Evolutionary conservation across 2,888 invertebrate species (phyloP), one percentile per base, ranked within the genome.

Genomic region (Selenia dentaria): DNA sequence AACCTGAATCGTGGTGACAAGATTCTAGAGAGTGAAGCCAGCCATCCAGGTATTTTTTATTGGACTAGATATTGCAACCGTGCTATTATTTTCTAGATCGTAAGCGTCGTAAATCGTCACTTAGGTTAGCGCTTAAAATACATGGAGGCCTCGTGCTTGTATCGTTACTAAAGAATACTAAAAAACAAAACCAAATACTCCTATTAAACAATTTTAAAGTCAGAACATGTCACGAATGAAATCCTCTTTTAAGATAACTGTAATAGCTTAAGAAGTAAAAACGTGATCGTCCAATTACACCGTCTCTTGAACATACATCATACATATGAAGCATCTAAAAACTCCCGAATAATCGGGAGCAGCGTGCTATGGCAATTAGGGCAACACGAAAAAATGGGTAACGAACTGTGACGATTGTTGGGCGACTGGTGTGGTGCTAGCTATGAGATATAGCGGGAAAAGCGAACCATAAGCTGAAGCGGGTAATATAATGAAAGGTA

Each of bases 301-400:
- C 6, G 12, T 18, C 13, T 32, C 16, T 14, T 28, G 18, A 33
- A 38, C 25, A 38, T 35, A 39, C 39, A 34, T 18, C 6, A 40
- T 35, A 22, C 31, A 41, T 33, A 36, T 35, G 13, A 16, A 24
- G 9, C 14, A 4, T 14, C 6, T 8, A 13, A 16, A 13, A 16
- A 25, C 29, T 26, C 29, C 35, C 6, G 27, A 27, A 27, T 44
- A 45, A 45, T 44, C 44, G 11, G 31, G 37, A 40, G 39, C n/a
- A 16, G 40, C 45, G 43, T 44, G 46, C 29, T 36, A 29, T 36
- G 44, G 42, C 58, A 59, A 59, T 59, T 57, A 57, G 42, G 45
- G 18, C 28, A 48, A 56, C 35, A 51, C 53, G 48, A 59, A 59
- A 67, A 66, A 67, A 62, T 62, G 61, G 63, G 54, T 67, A 68